Evolutionary conservation across 2,888 invertebrate species (phyloP).

Genomic region (Campoplex capitator): DNA sequence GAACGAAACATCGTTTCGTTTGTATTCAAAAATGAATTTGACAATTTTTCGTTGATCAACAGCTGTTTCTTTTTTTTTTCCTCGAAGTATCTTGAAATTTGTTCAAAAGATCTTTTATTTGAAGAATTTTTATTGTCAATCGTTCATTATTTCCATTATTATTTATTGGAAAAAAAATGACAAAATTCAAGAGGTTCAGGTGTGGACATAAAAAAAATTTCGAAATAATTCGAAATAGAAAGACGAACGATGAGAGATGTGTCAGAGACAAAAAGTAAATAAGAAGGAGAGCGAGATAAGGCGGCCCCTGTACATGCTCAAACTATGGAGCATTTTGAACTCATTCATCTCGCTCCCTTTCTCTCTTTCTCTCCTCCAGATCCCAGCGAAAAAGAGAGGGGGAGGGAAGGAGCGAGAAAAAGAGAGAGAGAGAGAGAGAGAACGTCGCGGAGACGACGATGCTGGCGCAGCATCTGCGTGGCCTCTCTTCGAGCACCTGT

Average conservation of each 20-base stretch:
- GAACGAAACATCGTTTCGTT: not conserved
- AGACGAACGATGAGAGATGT: constrained; percentile 2
- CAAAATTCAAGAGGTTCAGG: not conserved
- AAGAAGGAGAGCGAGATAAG: constrained; percentile 58
- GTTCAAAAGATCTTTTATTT: constrained; percentile 4
- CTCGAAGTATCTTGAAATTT: not conserved
- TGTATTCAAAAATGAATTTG: too few species aligned
- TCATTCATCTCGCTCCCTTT: constrained; percentile 30
- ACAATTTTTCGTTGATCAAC: too few species aligned
- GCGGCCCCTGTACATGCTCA: constrained; percentile 34
- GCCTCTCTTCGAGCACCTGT: constrained; percentile 81
- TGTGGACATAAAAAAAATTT: not conserved
- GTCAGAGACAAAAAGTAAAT: constrained; percentile 46
- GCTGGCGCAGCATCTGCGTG: constrained; percentile 82
- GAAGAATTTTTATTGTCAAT: not conserved
- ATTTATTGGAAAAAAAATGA: not conserved
- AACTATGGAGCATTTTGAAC: constrained; percentile 33
- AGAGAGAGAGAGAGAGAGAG: constrained; percentile 18
- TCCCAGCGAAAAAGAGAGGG: not conserved
- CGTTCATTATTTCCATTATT: not conserved
- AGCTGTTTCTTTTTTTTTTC: not conserved
- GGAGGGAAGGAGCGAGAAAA: not conserved
- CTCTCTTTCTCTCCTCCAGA: not conserved
- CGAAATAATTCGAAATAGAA: constrained; percentile 36
- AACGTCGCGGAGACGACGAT: constrained; percentile 48